Percentiles rank a stretch among this genome's conserved stretches.
These are phyloP conservation scores for Cylindroiulus punctatus DNA, from an alignment of 2,888 invertebrate species.

Conservation along the genomic window DNA sequence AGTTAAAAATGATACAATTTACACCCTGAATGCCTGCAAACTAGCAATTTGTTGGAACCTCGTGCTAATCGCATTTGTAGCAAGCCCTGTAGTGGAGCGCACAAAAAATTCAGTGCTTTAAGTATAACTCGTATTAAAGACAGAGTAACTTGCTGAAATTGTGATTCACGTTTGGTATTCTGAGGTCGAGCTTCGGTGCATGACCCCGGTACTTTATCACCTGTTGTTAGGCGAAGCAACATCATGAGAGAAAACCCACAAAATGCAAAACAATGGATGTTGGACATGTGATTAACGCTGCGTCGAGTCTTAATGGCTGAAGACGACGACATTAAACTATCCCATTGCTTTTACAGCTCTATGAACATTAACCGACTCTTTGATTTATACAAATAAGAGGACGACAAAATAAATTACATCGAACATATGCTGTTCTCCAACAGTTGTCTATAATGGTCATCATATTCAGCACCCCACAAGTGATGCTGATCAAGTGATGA, in stretches of 20 bases:
- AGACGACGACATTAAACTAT: not conserved
- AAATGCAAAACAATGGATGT: not conserved
- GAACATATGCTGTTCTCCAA: not conserved
- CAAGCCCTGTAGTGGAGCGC: not conserved
- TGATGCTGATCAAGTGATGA: too few species aligned
- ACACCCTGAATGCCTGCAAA: not conserved
- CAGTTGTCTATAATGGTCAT: too few species aligned
- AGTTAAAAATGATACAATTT: slow-evolving; percentile 32
- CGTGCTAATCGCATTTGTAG: slow-evolving; percentile 6
- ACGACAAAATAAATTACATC: not conserved
- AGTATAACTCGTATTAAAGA: not conserved
- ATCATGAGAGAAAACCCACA: not conserved
- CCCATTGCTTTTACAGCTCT: not conserved
- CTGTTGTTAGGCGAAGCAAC: not conserved
- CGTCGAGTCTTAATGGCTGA: not conserved
- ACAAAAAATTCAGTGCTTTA: too few species aligned
- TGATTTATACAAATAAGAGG: not conserved
- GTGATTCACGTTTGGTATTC: not conserved
- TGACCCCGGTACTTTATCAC: not conserved
- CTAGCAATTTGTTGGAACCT: slow-evolving; percentile 8
- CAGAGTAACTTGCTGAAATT: not conserved
- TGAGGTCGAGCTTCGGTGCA: not conserved
- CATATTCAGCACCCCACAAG: too few species aligned
- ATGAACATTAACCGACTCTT: not conserved
- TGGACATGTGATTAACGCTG: not conserved